These are phyloP conservation scores for Choloepus didactylus DNA, from an alignment of 2,797 vertebrate species.

Conservation along the genomic window DNA sequence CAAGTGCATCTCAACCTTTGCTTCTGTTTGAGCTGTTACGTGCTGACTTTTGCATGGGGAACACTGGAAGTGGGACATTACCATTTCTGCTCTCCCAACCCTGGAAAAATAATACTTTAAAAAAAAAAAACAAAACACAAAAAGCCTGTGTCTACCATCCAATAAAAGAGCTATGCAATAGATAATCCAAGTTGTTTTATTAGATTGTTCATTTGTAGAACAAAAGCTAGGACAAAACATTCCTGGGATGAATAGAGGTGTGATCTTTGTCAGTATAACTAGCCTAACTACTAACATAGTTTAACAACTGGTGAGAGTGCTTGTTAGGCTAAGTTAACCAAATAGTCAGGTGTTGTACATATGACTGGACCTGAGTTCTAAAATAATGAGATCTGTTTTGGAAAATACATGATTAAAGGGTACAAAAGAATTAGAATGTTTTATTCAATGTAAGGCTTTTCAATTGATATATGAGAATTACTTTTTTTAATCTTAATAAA, in stretches of 20 bases:
- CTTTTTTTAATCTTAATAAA: constrained; percentile 50
- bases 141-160: background rate
- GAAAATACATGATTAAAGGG: constrained; percentile 17
- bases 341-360: constrained; percentile 55
- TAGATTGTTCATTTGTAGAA: constrained; percentile 53
- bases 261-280: constrained; percentile 53
- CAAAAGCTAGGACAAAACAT: constrained; percentile 45
- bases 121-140: background rate
- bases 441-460: background rate
- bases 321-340: background rate
- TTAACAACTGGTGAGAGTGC: constrained; percentile 28
- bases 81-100: constrained; percentile 56
- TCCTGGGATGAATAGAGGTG: background rate
- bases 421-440: background rate
- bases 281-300: background rate
- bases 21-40: constrained; percentile 68
- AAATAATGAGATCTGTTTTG: constrained; percentile 1
- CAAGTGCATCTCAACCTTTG: constrained; percentile 73
- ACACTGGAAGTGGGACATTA: constrained; percentile 78
- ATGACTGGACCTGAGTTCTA: background rate
- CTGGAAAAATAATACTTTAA: constrained; percentile 56
- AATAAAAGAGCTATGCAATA: background rate
- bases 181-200: constrained; percentile 49
- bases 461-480: background rate
- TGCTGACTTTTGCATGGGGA: constrained; percentile 82